These are phyloP conservation scores for Tetraneura akinire DNA, from an alignment of 1,140 invertebrate genomes.

Conservation along the genomic window DNA sequence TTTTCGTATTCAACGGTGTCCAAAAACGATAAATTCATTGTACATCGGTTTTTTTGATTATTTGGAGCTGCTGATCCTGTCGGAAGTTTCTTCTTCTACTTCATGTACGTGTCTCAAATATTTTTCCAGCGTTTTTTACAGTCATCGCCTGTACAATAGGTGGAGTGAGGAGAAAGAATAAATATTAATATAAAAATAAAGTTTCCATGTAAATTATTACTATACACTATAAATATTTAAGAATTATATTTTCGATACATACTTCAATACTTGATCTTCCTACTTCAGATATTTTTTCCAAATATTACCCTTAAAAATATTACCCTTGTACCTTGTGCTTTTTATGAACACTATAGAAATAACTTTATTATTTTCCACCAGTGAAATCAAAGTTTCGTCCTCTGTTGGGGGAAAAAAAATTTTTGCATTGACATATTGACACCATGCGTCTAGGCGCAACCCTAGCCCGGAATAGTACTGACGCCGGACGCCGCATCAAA, in stretches of 20 bases:
- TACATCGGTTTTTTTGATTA: no score
- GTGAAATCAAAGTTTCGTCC: neutral
- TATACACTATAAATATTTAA: neutral
- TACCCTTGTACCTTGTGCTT: neutral
- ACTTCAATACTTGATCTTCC: slow-evolving; percentile 13
- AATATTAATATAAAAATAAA: slow-evolving; percentile 29
- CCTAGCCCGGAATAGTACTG: neutral
- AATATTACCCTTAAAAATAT: neutral
- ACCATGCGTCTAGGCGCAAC: neutral
- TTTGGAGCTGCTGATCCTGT: no score
- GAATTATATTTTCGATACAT: slow-evolving; percentile 2
- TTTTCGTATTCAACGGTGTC: no score
- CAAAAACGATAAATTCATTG: no score
- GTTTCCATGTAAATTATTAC: neutral
- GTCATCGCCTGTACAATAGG: neutral
- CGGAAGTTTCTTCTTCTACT: neutral
- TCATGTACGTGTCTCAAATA: neutral
- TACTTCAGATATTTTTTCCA: slow-evolving; percentile 20
- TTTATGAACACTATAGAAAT: neutral
- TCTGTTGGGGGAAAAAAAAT: neutral
- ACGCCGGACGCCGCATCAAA: neutral
- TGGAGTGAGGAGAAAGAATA: neutral
- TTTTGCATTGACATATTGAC: neutral
- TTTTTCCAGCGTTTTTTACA: slow-evolving; percentile 10
- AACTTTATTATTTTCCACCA: neutral